phyloP scores from a whole-genome alignment of 2,113 vertebrate genomes.

The Prunella fulvescens region DNA sequence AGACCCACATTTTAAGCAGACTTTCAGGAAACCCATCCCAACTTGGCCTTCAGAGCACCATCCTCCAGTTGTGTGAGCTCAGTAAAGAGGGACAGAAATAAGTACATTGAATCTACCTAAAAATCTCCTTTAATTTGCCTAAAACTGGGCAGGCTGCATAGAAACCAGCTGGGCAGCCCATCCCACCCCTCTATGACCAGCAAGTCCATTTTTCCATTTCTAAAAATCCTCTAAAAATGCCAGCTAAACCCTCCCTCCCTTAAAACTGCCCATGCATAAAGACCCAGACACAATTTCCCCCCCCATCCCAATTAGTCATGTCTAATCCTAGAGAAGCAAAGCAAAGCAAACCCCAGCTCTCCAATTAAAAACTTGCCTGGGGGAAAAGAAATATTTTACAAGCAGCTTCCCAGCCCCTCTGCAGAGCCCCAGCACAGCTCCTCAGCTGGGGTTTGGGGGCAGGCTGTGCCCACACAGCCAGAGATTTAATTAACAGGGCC shows the following conservation, averaged over 20 bases:
- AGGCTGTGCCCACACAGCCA: neutral
- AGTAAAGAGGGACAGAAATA: neutral
- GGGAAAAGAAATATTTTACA: neutral
- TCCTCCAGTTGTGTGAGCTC: neutral
- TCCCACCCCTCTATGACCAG: neutral
- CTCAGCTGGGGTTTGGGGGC: neutral
- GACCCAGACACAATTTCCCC: fast-evolving
- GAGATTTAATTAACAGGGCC: neutral
- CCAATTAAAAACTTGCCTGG: neutral
- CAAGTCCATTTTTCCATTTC: neutral
- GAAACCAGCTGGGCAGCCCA: neutral
- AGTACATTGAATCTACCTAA: fast-evolving
- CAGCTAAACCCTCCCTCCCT: neutral
- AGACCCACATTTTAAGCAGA: neutral
- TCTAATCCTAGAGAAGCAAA: neutral
- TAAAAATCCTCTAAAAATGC: neutral
- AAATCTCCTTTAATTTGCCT: neutral
- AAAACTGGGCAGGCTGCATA: neutral
- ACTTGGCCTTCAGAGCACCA: fast-evolving
- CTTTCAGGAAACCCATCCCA: neutral
- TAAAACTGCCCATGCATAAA: neutral
- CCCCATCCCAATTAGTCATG: fast-evolving
- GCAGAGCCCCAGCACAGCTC: neutral
- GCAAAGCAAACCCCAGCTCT: neutral
- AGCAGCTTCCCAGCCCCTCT: neutral